A percentile compares a stretch with the other conserved stretches of the same genome.
These are phyloP conservation scores for Pachycephus smyrnensis DNA, from an alignment of 2,888 invertebrate species.

Conservation along the genomic window DNA sequence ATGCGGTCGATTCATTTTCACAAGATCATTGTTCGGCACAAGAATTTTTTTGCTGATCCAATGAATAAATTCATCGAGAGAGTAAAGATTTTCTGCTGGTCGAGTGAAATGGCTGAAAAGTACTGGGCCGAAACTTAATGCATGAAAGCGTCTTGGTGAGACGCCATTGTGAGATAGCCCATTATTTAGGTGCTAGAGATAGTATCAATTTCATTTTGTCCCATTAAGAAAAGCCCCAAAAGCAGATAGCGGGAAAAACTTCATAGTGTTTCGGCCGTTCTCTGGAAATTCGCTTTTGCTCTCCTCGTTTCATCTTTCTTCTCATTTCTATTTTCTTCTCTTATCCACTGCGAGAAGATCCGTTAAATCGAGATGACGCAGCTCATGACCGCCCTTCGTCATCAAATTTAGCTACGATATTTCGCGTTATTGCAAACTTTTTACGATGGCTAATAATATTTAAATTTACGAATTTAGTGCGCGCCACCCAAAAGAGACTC, in stretches of 20 bases:
- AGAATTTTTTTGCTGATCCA: not conserved
- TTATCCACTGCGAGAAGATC: not conserved
- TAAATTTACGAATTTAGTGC: not conserved
- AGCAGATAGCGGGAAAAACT: not conserved
- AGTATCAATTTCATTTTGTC: slow-evolving; percentile 12
- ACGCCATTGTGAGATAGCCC: not conserved
- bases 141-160: not conserved
- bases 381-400: not conserved
- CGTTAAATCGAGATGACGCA: not conserved
- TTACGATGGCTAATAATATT: not conserved
- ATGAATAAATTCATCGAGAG: not conserved
- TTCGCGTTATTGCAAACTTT: not conserved
- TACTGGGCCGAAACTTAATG: not conserved
- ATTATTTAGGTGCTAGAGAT: slow-evolving; percentile 6
- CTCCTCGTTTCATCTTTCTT: not conserved
- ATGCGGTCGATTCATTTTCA: not conserved
- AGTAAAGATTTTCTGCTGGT: not conserved
- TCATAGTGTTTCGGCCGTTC: not conserved
- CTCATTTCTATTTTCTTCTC: not conserved
- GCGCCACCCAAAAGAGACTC: not conserved
- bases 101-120: not conserved
- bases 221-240: not conserved
- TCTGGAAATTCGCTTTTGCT: not conserved
- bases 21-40: too few species aligned
- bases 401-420: not conserved